Evolutionary conservation across 2,888 invertebrate genomes (phyloP).

Genomic region (Rutpela maculata): DNA sequence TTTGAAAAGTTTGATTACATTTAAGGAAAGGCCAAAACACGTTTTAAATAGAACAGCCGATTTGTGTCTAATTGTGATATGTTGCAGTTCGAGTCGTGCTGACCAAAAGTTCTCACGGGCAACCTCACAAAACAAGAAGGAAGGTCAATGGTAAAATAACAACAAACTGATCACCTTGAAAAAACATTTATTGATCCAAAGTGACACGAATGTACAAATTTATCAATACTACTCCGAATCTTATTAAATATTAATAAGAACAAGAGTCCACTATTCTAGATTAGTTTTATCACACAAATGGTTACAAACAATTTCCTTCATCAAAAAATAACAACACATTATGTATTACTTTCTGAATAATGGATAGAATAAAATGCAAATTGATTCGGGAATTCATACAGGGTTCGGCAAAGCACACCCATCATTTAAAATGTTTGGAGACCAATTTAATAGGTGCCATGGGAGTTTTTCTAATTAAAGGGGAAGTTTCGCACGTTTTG

Average conservation of each 20-base stretch:
- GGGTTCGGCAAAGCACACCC: too few relatives aligned
- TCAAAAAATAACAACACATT: slow-evolving; percentile 10
- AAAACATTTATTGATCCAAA: slow-evolving; percentile 30
- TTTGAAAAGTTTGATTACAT: too few relatives aligned
- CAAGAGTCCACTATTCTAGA: not conserved
- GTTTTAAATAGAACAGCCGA: too few relatives aligned
- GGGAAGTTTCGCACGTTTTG: too few relatives aligned
- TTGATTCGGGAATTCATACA: not conserved
- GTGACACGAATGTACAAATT: slow-evolving; percentile 5
- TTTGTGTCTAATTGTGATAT: too few relatives aligned
- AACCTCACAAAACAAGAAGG: too few relatives aligned
- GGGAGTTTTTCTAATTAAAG: too few relatives aligned
- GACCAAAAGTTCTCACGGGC: too few relatives aligned
- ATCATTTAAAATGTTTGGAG: too few relatives aligned
- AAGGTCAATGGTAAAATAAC: not conserved
- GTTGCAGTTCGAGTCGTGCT: too few relatives aligned
- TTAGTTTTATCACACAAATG: slow-evolving; percentile 23
- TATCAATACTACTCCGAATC: not conserved
- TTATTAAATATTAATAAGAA: slow-evolving; percentile 35
- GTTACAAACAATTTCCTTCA: slow-evolving; percentile 1
- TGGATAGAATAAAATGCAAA: not conserved
- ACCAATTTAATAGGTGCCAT: too few relatives aligned
- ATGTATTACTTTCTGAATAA: not conserved
- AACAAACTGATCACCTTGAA: not conserved
- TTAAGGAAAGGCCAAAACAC: too few relatives aligned